Evolutionary conservation across 2,113 vertebrate species (phyloP).

Genomic region (Semicossyphus pulcher): DNA sequence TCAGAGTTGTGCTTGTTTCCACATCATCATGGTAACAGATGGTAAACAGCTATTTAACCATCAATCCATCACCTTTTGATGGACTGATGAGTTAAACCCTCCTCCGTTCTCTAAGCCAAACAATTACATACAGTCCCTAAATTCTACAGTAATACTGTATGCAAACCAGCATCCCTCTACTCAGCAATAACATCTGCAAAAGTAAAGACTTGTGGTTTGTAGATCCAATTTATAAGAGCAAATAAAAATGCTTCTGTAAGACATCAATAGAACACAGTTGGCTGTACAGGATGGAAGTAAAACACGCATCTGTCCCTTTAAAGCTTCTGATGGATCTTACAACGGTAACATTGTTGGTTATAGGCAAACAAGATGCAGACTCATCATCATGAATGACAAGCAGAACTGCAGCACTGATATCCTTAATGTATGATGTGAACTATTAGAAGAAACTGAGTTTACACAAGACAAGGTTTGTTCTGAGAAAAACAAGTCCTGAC

Average conservation of each 20-base stretch:
- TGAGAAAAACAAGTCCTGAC: background rate
- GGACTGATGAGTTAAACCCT: too few species aligned
- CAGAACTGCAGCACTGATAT: constrained; percentile 7
- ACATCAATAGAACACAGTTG: background rate
- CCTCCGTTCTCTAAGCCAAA: constrained; percentile 1
- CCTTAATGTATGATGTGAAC: background rate
- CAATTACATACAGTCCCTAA: constrained; percentile 19
- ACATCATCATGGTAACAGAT: too few species aligned
- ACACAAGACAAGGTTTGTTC: background rate
- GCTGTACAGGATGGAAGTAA: background rate
- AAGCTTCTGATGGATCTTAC: constrained; percentile 2
- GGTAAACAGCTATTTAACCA: too few species aligned
- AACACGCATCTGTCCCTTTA: constrained; percentile 13
- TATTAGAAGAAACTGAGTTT: background rate
- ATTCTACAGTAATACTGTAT: background rate
- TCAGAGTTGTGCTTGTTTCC: too few species aligned
- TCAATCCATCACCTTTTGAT: background rate
- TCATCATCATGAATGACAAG: constrained; percentile 4
- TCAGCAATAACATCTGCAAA: too few species aligned
- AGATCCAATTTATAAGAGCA: too few species aligned
- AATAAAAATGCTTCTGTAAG: background rate
- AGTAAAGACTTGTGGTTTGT: too few species aligned
- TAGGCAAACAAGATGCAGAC: too few species aligned
- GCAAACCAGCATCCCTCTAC: too few species aligned
- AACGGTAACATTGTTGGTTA: background rate